Conservation (phyloP, 2,888 invertebrate genomes). For the Brachypalpus laphriformis region DNA sequence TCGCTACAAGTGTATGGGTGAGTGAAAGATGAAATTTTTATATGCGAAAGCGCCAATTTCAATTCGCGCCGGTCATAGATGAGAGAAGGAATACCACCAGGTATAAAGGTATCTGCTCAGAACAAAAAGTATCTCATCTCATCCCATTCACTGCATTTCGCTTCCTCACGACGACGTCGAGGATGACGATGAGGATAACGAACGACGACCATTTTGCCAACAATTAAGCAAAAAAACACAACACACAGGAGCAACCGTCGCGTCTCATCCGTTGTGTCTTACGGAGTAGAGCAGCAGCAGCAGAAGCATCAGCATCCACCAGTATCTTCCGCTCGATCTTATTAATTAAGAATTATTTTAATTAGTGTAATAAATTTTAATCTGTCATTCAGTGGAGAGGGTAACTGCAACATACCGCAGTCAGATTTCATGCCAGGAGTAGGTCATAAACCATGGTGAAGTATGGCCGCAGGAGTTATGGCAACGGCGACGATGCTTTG, state of each 20-base stretch:
- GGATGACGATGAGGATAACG: not conserved
- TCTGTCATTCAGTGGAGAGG: slow-evolving; percentile 61
- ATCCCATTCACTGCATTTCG: slow-evolving; percentile 7
- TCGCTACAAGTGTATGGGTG: not conserved
- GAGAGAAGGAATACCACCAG: slow-evolving; percentile 33
- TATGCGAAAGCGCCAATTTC: slow-evolving; percentile 44
- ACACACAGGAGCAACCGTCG: slow-evolving; percentile 22
- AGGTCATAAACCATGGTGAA: slow-evolving; percentile 69
- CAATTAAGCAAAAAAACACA: slow-evolving; percentile 41
- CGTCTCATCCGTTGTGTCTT: slow-evolving; percentile 26
- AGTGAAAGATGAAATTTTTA: slow-evolving; percentile 63
- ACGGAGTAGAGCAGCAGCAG: slow-evolving; percentile 7
- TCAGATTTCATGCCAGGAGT: slow-evolving; percentile 65
- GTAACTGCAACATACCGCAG: slow-evolving; percentile 56
- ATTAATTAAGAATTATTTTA: slow-evolving; percentile 83
- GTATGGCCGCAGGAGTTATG: slow-evolving; percentile 58
- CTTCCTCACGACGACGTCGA: slow-evolving; percentile 5
- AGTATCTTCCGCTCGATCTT: slow-evolving; percentile 77
- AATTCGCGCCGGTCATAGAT: slow-evolving; percentile 56
- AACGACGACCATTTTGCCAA: slow-evolving; percentile 48
- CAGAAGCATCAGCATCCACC: slow-evolving; percentile 11
- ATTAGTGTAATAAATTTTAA: slow-evolving; percentile 83
- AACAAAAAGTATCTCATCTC: slow-evolving; percentile 30
- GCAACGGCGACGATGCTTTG: slow-evolving; percentile 19
- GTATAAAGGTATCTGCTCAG: slow-evolving; percentile 4